Evolutionary conservation across 2,113 vertebrate species (phyloP), one percentile per base, ranked within the genome.

Genomic region (Enhydra lutris): DNA sequence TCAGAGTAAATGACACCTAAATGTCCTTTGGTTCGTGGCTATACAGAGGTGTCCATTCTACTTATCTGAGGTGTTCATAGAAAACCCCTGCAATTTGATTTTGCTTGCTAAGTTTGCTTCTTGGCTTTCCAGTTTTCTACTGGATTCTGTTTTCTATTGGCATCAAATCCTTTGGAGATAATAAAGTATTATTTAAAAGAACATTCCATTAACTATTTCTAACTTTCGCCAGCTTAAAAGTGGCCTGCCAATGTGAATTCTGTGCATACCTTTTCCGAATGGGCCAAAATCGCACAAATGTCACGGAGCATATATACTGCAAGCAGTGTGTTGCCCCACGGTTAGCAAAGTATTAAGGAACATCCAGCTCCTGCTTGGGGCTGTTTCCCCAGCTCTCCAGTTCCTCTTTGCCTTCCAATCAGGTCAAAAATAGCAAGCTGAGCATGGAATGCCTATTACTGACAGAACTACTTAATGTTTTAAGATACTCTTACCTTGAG

Each of bases 171-270:
- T 94, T 90, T 87, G 3, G 52, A 78, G 76, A 83, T 87, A 67
- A 65, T 78, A 91, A 84, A 47, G 36, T 89, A 74, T 91, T n/a
- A 83, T 45, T 97, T 96, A 52, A 81, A 95, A 96, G 83, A 95
- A 87, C n/a, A 94, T 92, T 71, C 42, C 59, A 17, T 94, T 93
- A 91, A 79, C 42, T 81, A 87, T 63, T 87, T 93, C 86, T 95
- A 36, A 88, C 88, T 93, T 89, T 67, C 82, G 36, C 76, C 88
- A 50, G 84, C 61, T 84, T 90, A 45, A 85, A 94, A 95, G n/a
- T 94, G 86, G n/a, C 45, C 93, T 94, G 61, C 52, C 91, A 36
- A 89, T 86, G 83, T 88, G 79, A 93, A 55, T 93, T 89, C 65
- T 82, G 45, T 95, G 23, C 45, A 31, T 78, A 61, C 57, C 39